Evolutionary conservation across 2,888 invertebrate species (phyloP).

Genomic region (Phyllotreta striolata): DNA sequence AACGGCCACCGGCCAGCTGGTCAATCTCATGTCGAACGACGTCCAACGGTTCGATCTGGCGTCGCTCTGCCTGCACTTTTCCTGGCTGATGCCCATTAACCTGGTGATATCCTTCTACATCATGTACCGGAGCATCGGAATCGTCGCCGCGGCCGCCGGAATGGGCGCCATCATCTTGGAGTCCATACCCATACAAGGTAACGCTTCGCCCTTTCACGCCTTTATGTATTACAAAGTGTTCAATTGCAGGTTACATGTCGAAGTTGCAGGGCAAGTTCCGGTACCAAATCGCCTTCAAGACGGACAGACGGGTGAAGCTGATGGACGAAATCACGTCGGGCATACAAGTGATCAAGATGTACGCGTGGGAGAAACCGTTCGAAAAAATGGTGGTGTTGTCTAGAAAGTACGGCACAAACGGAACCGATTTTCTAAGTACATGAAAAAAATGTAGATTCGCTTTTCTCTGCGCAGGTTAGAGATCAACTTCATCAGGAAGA

Average conservation of each 20-base stretch:
- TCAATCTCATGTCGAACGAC: conserved; percentile 86
- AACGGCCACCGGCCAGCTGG: conserved; percentile 83
- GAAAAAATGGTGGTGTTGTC: conserved; percentile 68
- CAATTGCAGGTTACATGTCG: conserved; percentile 61
- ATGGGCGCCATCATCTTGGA: conserved; percentile 66
- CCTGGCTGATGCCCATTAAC: conserved; percentile 83
- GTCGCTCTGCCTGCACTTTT: conserved; percentile 73
- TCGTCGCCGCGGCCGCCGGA: conserved; percentile 67
- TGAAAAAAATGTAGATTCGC: conserved; percentile 1
- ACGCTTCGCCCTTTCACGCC: conserved; percentile 1
- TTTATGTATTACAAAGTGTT: background rate
- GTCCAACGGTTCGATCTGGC: conserved; percentile 82
- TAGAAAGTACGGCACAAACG: conserved; percentile 63
- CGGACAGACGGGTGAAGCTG: conserved; percentile 73
- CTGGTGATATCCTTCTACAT: conserved; percentile 70
- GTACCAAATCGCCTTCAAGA: conserved; percentile 61
- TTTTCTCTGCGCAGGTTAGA: conserved; percentile 60
- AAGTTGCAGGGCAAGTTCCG: conserved; percentile 61
- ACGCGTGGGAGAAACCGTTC: conserved; percentile 79
- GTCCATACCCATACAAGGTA: conserved; percentile 65
- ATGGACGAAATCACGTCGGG: conserved; percentile 80
- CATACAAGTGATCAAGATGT: conserved; percentile 81
- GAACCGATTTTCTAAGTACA: background rate
- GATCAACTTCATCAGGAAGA: conserved; percentile 71
- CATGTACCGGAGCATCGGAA: conserved; percentile 65